Conservation (phyloP, 1,140 invertebrate genomes). For the Lethrus apterus region DNA sequence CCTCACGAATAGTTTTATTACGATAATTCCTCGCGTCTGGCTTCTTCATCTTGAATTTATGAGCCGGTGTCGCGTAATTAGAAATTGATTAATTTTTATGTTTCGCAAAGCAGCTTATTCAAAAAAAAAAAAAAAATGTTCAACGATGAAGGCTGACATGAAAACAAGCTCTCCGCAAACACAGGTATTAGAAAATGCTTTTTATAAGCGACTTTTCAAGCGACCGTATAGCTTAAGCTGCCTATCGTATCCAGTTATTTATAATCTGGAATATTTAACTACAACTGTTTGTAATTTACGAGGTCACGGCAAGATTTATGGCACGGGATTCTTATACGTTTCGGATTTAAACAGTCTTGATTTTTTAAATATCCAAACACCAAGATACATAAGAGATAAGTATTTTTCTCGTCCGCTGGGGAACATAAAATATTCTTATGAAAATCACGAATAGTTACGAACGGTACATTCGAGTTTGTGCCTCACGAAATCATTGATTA, state of each 20-base stretch:
- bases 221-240: constrained; percentile 21
- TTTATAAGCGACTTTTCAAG: constrained; percentile 28
- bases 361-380: constrained; percentile 38
- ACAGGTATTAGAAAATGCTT: constrained; percentile 39
- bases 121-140: constrained; percentile 24
- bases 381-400: constrained; percentile 18
- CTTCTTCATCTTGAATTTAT: constrained; percentile 26
- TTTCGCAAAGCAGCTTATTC: constrained; percentile 29
- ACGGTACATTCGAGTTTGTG: not conserved
- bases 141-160: constrained; percentile 21
- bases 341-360: constrained; percentile 38
- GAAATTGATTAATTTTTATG: constrained; percentile 40
- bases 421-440: not conserved
- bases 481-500: constrained; percentile 8
- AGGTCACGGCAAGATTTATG: constrained; percentile 42
- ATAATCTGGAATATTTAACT: constrained; percentile 44
- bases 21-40: constrained; percentile 27
- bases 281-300: constrained; percentile 43
- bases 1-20: constrained; percentile 25
- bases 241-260: constrained; percentile 40
- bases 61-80: constrained; percentile 34
- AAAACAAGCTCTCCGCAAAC: constrained; percentile 31
- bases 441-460: not conserved
- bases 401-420: not conserved
- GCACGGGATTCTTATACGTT: constrained; percentile 39